Base-by-base conservation (phyloP, 2,888 invertebrate species). In the Pemphredon lugubris region DNA sequence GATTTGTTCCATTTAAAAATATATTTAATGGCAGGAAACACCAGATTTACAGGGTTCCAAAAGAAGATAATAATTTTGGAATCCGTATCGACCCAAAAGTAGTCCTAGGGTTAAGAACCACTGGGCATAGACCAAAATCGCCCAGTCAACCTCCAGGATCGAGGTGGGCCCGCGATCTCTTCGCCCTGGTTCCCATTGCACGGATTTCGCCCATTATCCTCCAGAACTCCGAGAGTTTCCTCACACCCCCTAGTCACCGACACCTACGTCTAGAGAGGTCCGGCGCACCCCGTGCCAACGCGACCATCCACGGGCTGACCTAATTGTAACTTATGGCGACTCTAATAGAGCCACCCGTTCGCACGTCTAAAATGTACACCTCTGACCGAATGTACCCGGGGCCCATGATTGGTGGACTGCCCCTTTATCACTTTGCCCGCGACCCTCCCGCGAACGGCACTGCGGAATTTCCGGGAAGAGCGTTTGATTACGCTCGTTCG, bases 291-390 rank as follows among this genome's bases (percentile, higher is more conserved):
- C 75, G 71, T 78, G 75, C 67, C 61, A 61, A 68, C 40, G 60
- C 67, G 73, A 64, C 73, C 67, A 79, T n/a, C n/a, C n/a, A n/a
- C n/a, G n/a, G n/a, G 81, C 81, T 87, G 85, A 88, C 86, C 88
- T 88, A 88, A 89, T 89, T 89, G 88, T 89, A 88, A 89, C 88
- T 89, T 89, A 88, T 89, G 86, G 86, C 82, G 77, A 76, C 82
- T 87, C 83, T 86, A 86, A 86, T 85, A 87, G 86, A 84, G 83
- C 81, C 83, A 81, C 70, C 77, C 76, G 77, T 65, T 70, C 73
- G 70, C 78, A 65, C 63, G 40, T 75, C 68, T 58, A 68, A 71
- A 66, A 70, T 51, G 47, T 55, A 50, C 76, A 58, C 65, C 59
- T 64, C 66, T 58, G 40, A 50, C 69, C 58, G 23, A 73, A 68